A percentile compares a stretch with the other conserved stretches of the same genome.
phyloP scores from a whole-genome alignment of 2,113 vertebrate genomes.

The Erythrolamprus reginae region DNA sequence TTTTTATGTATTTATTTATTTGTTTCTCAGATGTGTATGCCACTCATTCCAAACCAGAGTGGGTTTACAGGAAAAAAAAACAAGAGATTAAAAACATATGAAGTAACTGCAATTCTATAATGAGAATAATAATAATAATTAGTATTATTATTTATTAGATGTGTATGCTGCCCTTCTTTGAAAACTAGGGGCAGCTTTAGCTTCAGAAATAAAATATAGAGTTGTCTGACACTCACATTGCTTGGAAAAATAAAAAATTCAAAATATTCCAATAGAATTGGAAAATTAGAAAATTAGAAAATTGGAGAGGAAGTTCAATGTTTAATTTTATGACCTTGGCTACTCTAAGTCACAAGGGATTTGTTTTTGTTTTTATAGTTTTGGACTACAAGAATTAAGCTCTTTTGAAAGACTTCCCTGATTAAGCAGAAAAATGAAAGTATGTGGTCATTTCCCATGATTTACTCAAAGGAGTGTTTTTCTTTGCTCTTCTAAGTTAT shows the following conservation, averaged over 20 bases:
- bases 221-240: neutral
- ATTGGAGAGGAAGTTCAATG: constrained; percentile 47
- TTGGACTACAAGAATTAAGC: constrained; percentile 42
- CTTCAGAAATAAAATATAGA: neutral
- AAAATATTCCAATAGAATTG: constrained; percentile 7
- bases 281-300: constrained; percentile 43
- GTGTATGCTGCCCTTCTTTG: too few relatives aligned
- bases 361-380: constrained; percentile 31
- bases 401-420: constrained; percentile 43
- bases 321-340: constrained; percentile 45
- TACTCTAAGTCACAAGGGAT: constrained; percentile 37
- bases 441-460: constrained; percentile 53
- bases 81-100: neutral
- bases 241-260: neutral
- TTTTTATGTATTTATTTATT: neutral
- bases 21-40: neutral
- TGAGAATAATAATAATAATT: too few relatives aligned
- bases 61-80: neutral
- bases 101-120: neutral
- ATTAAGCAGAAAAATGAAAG: constrained; percentile 52
- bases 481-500: constrained; percentile 47
- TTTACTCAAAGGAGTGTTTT: constrained; percentile 40
- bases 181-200: neutral
- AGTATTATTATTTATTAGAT: too few relatives aligned
- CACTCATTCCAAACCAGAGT: neutral